These are phyloP conservation scores for Omphaloscelis lunosa DNA, from an alignment of 2,888 invertebrate genomes.

Conservation along the genomic window DNA sequence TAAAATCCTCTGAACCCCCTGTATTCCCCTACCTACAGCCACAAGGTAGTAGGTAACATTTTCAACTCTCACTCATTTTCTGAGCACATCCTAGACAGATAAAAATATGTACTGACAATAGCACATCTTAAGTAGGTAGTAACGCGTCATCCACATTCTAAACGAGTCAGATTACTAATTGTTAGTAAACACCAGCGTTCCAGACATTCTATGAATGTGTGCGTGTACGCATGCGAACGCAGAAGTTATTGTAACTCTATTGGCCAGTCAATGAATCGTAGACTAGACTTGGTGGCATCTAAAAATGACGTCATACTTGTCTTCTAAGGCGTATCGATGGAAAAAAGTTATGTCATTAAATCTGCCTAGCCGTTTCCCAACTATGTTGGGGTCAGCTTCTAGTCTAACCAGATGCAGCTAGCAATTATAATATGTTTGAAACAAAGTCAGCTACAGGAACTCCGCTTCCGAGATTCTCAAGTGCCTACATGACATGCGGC, in stretches of 20 bases:
- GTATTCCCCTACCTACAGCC: not conserved
- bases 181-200: constrained; percentile 46
- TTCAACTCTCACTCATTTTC: too few species aligned
- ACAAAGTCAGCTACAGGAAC: not conserved
- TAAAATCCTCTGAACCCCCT: too few species aligned
- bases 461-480: not conserved
- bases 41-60: not conserved
- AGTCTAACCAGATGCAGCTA: not conserved
- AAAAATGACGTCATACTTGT: constrained; percentile 1
- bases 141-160: constrained; percentile 36
- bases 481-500: not conserved
- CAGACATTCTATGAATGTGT: constrained; percentile 11
- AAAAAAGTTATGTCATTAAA: not conserved
- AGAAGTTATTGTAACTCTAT: constrained; percentile 5
- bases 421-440: not conserved
- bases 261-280: not conserved
- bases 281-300: constrained; percentile 1
- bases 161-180: constrained; percentile 12
- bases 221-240: constrained; percentile 14
- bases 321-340: not conserved
- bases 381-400: not conserved
- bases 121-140: not conserved
- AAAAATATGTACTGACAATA: constrained; percentile 20
- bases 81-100: not conserved
- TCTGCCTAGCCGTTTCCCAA: not conserved